Evolutionary conservation across 2,113 vertebrate species (phyloP).

Genomic region (Scopus umbretta): DNA sequence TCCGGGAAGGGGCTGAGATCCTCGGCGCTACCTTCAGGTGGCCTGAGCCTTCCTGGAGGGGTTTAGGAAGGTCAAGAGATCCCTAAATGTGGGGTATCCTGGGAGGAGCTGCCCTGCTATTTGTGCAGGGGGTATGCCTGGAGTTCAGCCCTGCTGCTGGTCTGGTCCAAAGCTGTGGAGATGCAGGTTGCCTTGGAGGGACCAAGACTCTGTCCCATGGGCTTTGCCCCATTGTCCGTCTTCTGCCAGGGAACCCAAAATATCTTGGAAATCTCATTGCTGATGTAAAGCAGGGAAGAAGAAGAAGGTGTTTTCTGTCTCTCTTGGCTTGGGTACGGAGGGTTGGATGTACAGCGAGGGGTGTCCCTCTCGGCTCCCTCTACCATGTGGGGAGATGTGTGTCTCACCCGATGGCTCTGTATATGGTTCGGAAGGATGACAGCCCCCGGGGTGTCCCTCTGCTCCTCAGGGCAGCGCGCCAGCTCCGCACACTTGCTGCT

Average conservation of each 20-base stretch:
- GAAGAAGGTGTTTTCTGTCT: not conserved
- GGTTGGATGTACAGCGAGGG: not conserved
- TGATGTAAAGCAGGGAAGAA: not conserved
- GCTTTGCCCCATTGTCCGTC: not conserved
- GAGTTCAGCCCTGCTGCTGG: not conserved
- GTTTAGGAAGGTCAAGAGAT: not conserved
- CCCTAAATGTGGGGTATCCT: not conserved
- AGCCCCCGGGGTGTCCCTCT: not conserved
- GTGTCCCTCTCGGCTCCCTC: not conserved
- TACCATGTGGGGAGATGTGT: not conserved
- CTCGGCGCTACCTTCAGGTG: not conserved
- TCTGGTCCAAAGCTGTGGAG: not conserved
- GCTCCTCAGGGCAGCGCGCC: fast-evolving
- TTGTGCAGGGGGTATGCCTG: fast-evolving
- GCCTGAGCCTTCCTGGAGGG: not conserved
- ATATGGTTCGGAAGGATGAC: not conserved
- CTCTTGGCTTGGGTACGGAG: not conserved
- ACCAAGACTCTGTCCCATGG: not conserved
- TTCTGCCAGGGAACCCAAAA: not conserved
- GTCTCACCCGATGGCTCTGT: not conserved
- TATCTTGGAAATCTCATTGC: not conserved
- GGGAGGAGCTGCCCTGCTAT: not conserved
- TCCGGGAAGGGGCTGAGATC: not conserved
- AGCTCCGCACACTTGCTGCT: not conserved
- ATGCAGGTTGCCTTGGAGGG: not conserved